phyloP scores from a whole-genome alignment of 2,888 invertebrate genomes.

The Drosophila atroscutellata region DNA sequence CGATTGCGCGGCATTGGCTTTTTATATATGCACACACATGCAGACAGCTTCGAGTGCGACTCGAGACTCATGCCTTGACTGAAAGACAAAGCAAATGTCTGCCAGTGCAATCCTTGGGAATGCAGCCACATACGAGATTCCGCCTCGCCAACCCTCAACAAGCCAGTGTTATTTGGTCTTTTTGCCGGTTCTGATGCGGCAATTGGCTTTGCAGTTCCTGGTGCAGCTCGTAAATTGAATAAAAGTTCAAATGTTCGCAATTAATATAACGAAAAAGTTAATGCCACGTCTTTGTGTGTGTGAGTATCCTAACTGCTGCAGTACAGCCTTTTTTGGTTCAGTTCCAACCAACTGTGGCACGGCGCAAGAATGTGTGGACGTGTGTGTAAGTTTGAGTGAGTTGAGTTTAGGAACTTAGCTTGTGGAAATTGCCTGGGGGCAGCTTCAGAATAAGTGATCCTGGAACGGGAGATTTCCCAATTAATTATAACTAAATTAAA shows the following conservation, averaged over 20 bases:
- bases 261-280: constrained; percentile 83
- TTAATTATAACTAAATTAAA: not conserved
- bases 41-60: constrained; percentile 32
- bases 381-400: not conserved
- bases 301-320: constrained; percentile 16
- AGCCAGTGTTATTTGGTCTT: constrained; percentile 21
- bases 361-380: not conserved
- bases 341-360: constrained; percentile 48
- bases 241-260: constrained; percentile 84
- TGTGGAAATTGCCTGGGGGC: not conserved
- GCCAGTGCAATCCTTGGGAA: constrained; percentile 26
- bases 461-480: not conserved
- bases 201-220: constrained; percentile 43
- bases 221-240: constrained; percentile 82
- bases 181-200: constrained; percentile 38
- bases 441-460: not conserved
- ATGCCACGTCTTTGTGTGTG: constrained; percentile 46
- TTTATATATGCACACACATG: constrained; percentile 1
- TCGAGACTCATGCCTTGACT: constrained; percentile 44
- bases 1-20: not conserved
- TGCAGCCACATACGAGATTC: constrained; percentile 11
- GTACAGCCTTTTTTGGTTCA: constrained; percentile 18
- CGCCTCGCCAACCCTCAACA: not conserved
- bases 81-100: constrained; percentile 51
- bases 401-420: constrained; percentile 10